Base-by-base conservation (phyloP, 2,888 invertebrate genomes). In the Eilema depressum region DNA sequence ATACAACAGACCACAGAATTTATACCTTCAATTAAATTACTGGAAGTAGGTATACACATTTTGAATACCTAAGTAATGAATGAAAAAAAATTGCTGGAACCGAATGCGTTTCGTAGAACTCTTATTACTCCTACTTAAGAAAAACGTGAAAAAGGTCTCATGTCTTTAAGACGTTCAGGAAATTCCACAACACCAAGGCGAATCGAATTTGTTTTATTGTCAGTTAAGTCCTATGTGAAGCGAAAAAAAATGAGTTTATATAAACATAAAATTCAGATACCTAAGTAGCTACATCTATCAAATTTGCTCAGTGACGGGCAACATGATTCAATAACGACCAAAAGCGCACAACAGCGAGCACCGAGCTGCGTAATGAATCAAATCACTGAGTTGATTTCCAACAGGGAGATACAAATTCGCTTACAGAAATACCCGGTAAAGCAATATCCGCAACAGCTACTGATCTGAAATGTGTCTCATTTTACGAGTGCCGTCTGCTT, bases 361-460 rank as follows among this genome's bases (percentile, higher is more conserved):
- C 72, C 65, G 68, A 66, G 60, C 73, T 70, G 65, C 66, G 69
- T 76, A 78, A 77, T 77, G 76, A 84, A 85, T 86, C 82, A 82
- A 82, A 85, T 82, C 79, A 77, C 78, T 3, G 83, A 85, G 80
- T 83, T 80, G 82, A 86, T 87, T 86, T 86, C 85, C 85, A 71
- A 68, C 63, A 64, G 61, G 66, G 68, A 71, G 59, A 74, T 74
- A 71, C 79, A 72, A 63, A 62, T 69, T 63, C 74, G 68, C 47
- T 71, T 70, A 70, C 76, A 76, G 74, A 73, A 73, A 76, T 59
- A 69, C 30, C 70, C 59, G 62, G 73, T 65, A 68, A 71, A 70
- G 56, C 66, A 72, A 78, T 75, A 63, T 69, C 71, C 68, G 74
- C 69, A 69, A 74, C 71, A 73, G 71, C 47, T 64, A 71, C 68